Evolutionary conservation across 2,888 invertebrate species (phyloP).

Genomic region (Himalopsyche tibetana): DNA sequence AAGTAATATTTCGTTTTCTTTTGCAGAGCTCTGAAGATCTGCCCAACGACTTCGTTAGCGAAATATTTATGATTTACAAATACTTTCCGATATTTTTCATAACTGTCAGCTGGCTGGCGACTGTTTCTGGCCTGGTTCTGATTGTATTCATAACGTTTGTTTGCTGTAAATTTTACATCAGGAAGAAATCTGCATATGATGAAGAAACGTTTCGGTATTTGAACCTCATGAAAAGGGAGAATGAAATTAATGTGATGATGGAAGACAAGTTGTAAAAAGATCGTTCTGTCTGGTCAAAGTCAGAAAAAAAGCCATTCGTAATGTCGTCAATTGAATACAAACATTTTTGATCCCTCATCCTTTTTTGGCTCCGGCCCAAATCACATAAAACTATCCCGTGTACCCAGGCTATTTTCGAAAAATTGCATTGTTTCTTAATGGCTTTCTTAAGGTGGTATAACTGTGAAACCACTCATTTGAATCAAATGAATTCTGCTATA

Average conservation of each 20-base stretch:
- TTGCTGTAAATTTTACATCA: not conserved
- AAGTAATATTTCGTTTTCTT: constrained; percentile 47
- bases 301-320: too few relatives aligned
- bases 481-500: too few relatives aligned
- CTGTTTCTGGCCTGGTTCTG: constrained; percentile 73
- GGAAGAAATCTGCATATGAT: not conserved
- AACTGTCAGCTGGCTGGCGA: constrained; percentile 72
- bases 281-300: too few relatives aligned
- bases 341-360: too few relatives aligned
- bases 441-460: too few relatives aligned
- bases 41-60: constrained; percentile 71
- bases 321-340: too few relatives aligned
- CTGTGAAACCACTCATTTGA: too few relatives aligned
- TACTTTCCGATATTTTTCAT: constrained; percentile 76
- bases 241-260: not conserved
- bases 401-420: too few relatives aligned
- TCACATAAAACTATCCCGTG: too few relatives aligned
- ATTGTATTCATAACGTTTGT: constrained; percentile 67
- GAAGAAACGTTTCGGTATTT: constrained; percentile 4
- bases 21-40: constrained; percentile 70
- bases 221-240: not conserved
- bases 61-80: constrained; percentile 75
- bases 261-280: too few relatives aligned
- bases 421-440: too few relatives aligned
- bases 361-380: too few relatives aligned